A percentile compares a stretch with the other conserved stretches of the same genome.
phyloP scores from a whole-genome alignment of 2,113 vertebrate species.

The Numida meleagris region DNA sequence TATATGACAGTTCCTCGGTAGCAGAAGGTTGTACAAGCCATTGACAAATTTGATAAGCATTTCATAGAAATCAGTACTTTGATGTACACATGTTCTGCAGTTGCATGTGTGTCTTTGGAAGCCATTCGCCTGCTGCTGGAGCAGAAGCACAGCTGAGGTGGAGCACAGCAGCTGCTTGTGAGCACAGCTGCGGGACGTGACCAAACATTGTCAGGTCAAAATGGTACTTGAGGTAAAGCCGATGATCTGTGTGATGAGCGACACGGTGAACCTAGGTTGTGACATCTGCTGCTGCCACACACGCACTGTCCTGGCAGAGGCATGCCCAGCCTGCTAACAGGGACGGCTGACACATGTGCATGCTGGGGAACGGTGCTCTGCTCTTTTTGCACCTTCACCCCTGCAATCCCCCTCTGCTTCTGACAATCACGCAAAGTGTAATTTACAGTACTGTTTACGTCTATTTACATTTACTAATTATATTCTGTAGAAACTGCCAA shows the following conservation, averaged over 20 bases:
- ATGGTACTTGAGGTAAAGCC: slow-evolving; percentile 9
- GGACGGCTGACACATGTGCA: background rate
- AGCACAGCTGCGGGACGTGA: slow-evolving; percentile 16
- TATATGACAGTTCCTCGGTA: slow-evolving; percentile 5
- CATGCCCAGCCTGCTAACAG: fast-evolving
- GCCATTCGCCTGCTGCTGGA: background rate
- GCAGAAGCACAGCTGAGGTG: slow-evolving; percentile 39
- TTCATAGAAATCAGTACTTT: background rate
- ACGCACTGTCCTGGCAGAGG: fast-evolving
- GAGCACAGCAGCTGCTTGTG: background rate
- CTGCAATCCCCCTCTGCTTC: background rate
- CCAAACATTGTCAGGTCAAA: background rate
- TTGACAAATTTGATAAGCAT: slow-evolving; percentile 15
- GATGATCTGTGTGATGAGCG: background rate
- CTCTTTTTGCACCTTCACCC: background rate
- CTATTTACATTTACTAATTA: slow-evolving; percentile 71
- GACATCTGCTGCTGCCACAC: background rate
- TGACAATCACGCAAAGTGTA: slow-evolving; percentile 7
- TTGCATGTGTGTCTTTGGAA: background rate
- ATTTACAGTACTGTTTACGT: slow-evolving; percentile 68
- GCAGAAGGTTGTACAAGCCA: slow-evolving; percentile 38
- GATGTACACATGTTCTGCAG: background rate
- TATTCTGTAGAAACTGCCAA: slow-evolving; percentile 63
- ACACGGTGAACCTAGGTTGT: background rate
- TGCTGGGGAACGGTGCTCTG: background rate